Base-by-base conservation (phyloP, 2,888 invertebrate genomes). In the Agonopterix subpropinquella region DNA sequence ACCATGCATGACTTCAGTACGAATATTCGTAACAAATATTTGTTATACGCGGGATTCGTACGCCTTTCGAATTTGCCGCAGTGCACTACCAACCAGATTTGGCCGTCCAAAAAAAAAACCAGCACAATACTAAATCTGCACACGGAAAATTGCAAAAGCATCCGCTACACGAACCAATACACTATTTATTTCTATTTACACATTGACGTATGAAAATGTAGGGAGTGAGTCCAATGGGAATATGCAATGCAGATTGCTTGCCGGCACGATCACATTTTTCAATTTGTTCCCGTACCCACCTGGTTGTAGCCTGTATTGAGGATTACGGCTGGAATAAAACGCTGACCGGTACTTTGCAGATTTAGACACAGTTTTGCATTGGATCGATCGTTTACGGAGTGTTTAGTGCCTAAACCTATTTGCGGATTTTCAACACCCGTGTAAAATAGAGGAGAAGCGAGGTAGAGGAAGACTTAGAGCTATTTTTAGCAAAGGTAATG, bases 241-340 rank as follows among this genome's bases (percentile, higher is more conserved):
- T 39, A n/a, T 42, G 45, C 11, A 11, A 8, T 66, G 64, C 66
- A 69, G 63, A 73, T 73, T 70, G 74, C 64, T 56, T 51, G 58
- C 58, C 56, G 56, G 58, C 55, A 45, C 65, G 59, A 68, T 67
- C 62, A 59, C 64, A 73, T 74, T 72, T 75, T 73, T 75, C 73
- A 73, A 76, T 75, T 76, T 70, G 65, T 61, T 62, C 56, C 57
- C 45, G 48, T 59, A 55, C 41, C 48, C 46, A 51, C 51, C 48
- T 51, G 51, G 11, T 42, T 35, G 39, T 39, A 28, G 28, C 28
- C 28, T 28, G 5, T 28, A 28, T n/a, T 39, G 39, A 9, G 39
- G 39, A 39, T 39, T 41, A 9, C 35, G 4, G 41, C 28, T 28
- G 28, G 28, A 28, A 28, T 28, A 28, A 28, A 28, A 28, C 28